These are phyloP conservation scores for Campopleginae sp. DNA, from an alignment of 2,888 invertebrate species.

Conservation along the genomic window DNA sequence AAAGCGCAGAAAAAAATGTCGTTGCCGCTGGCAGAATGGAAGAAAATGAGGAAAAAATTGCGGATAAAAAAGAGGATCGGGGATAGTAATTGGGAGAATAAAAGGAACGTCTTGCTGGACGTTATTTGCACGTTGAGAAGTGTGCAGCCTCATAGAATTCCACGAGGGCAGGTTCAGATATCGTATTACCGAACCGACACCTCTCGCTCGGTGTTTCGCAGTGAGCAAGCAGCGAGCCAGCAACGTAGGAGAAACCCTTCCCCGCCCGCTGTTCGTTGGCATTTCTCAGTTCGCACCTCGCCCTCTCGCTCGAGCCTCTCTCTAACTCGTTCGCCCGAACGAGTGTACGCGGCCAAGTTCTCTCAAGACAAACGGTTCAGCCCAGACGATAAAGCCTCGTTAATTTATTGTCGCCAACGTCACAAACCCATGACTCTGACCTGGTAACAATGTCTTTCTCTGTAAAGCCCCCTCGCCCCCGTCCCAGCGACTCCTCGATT, in stretches of 20 bases:
- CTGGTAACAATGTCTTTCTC: slow-evolving; percentile 73
- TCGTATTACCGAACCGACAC: slow-evolving; percentile 77
- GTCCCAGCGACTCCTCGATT: slow-evolving; percentile 5
- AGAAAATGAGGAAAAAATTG: neutral
- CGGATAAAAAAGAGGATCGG: slow-evolving; percentile 21
- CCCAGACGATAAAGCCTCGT: slow-evolving; percentile 76
- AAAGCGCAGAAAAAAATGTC: neutral
- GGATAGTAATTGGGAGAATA: slow-evolving; percentile 41
- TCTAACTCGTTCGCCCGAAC: slow-evolving; percentile 28
- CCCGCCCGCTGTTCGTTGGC: slow-evolving; percentile 56
- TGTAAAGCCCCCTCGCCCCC: slow-evolving; percentile 53
- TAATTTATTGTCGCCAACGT: slow-evolving; percentile 78
- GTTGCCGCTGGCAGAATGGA: slow-evolving; percentile 1
- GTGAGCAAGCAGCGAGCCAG: slow-evolving; percentile 18
- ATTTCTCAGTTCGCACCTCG: slow-evolving; percentile 59
- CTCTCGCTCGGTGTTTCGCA: slow-evolving; percentile 58
- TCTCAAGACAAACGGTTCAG: slow-evolving; percentile 77
- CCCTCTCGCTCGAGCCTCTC: slow-evolving; percentile 55
- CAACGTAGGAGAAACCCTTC: slow-evolving; percentile 43
- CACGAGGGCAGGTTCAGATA: slow-evolving; percentile 72
- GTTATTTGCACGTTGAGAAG: slow-evolving; percentile 26
- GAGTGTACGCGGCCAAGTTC: slow-evolving; percentile 63
- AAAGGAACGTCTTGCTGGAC: slow-evolving; percentile 27
- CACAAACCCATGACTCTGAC: slow-evolving; percentile 63
- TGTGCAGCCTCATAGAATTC: slow-evolving; percentile 73